Conservation (phyloP, 2,888 invertebrate genomes). For the Elgonia sp. region DNA sequence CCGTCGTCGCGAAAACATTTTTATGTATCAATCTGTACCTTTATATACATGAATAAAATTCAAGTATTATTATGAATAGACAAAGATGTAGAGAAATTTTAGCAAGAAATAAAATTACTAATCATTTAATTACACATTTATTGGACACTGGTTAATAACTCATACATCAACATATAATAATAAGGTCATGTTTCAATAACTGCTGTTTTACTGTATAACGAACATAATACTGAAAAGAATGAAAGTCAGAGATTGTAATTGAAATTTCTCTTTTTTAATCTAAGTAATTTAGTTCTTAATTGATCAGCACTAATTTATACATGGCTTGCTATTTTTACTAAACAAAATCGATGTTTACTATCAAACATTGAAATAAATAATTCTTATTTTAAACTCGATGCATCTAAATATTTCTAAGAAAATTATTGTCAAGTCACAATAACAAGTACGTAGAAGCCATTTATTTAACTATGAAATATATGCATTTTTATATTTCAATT, state of each 20-base stretch:
- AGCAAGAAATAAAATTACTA: not conserved
- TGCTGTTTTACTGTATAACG: conserved; percentile 9
- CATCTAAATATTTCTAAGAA: not conserved
- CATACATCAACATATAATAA: conserved; percentile 30
- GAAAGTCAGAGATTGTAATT: not conserved
- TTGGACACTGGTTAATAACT: conserved; percentile 39
- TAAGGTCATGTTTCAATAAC: conserved; percentile 21
- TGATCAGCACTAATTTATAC: not conserved
- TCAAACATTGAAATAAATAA: too few species aligned
- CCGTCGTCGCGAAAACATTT: too few species aligned
- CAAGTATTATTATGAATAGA: too few species aligned
- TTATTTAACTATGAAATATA: not conserved
- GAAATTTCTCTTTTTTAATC: conserved; percentile 8
- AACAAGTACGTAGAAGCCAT: too few species aligned
- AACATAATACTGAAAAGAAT: conserved; percentile 44
- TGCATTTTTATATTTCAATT: not conserved
- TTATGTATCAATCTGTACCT: too few species aligned
- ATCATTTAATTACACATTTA: conserved; percentile 41
- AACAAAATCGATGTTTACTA: too few species aligned
- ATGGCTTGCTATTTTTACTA: not conserved
- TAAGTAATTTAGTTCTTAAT: not conserved
- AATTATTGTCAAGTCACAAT: too few species aligned
- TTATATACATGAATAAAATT: too few species aligned
- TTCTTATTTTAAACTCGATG: too few species aligned
- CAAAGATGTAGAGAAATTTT: too few species aligned